These are phyloP conservation scores for Pachydiplax longipennis DNA, from an alignment of 2,888 invertebrate species.

Conservation along the genomic window DNA sequence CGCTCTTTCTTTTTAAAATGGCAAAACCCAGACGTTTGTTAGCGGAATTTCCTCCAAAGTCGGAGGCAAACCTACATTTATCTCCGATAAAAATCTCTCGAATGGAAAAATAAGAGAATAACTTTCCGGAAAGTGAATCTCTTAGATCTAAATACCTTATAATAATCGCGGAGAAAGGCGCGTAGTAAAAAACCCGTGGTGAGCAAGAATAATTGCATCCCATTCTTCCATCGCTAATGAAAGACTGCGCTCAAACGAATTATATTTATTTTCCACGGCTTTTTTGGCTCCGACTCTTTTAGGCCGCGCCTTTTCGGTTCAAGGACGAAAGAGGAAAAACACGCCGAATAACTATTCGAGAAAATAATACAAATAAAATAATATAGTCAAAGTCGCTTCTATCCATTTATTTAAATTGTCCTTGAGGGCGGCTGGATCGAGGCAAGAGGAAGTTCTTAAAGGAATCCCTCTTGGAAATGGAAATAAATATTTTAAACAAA, in stretches of 20 bases:
- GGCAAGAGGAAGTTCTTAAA: not conserved
- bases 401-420: conserved; percentile 29
- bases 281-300: not conserved
- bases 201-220: conserved; percentile 12
- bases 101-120: conserved; percentile 1
- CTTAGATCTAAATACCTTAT: conserved; percentile 41
- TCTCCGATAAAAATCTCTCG: conserved; percentile 27
- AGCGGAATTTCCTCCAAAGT: conserved; percentile 15
- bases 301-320: conserved; percentile 39
- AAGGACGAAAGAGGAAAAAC: not conserved
- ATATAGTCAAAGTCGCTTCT: not conserved
- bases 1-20: not conserved
- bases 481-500: too few relatives aligned
- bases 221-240: conserved; percentile 24
- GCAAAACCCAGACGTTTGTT: not conserved
- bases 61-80: conserved; percentile 24
- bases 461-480: not conserved
- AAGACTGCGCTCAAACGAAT: conserved; percentile 14
- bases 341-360: not conserved
- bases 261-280: conserved; percentile 21
- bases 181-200: not conserved
- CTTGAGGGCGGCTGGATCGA: conserved; percentile 20
- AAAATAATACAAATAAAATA: not conserved
- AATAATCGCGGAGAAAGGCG: conserved; percentile 14
- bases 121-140: conserved; percentile 28